phyloP scores from a whole-genome alignment of 2,797 vertebrate genomes.

The Tauraco hartlaubi region DNA sequence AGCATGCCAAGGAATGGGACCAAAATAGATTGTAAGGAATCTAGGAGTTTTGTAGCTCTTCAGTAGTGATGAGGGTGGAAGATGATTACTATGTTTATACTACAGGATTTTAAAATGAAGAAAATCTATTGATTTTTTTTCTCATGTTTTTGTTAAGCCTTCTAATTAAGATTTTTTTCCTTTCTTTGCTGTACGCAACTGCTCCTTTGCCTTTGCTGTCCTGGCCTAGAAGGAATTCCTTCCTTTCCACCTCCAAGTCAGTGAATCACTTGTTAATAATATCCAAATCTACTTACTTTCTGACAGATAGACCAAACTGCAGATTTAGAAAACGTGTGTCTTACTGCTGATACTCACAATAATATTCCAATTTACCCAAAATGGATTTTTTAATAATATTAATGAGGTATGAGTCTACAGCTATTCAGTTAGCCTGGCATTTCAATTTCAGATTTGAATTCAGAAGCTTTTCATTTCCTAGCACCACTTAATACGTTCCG shows the following conservation, averaged over 20 bases:
- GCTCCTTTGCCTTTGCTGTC: not conserved
- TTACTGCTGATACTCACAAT: not conserved
- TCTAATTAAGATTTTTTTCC: not conserved
- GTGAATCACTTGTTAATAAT: constrained; percentile 3
- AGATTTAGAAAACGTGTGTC: not conserved
- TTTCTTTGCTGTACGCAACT: not conserved
- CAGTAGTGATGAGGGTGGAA: not conserved
- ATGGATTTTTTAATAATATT: not conserved
- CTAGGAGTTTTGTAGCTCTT: not conserved
- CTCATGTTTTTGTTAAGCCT: not conserved
- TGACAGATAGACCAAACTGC: not conserved
- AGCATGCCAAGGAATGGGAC: not conserved
- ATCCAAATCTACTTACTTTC: not conserved
- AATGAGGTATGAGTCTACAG: not conserved
- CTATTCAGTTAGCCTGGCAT: not conserved
- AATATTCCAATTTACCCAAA: constrained; percentile 1
- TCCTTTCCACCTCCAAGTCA: not conserved
- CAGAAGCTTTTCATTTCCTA: not conserved
- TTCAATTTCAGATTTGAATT: constrained; percentile 7
- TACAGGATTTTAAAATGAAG: not conserved
- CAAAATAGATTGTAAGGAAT: not conserved
- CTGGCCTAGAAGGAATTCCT: not conserved
- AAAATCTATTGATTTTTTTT: not conserved
- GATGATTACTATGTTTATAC: not conserved
- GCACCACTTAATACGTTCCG: not conserved